Percentiles rank a stretch among this genome's conserved stretches.
phyloP scores from a whole-genome alignment of 2,113 vertebrate species.

The Erythrocebus patas region DNA sequence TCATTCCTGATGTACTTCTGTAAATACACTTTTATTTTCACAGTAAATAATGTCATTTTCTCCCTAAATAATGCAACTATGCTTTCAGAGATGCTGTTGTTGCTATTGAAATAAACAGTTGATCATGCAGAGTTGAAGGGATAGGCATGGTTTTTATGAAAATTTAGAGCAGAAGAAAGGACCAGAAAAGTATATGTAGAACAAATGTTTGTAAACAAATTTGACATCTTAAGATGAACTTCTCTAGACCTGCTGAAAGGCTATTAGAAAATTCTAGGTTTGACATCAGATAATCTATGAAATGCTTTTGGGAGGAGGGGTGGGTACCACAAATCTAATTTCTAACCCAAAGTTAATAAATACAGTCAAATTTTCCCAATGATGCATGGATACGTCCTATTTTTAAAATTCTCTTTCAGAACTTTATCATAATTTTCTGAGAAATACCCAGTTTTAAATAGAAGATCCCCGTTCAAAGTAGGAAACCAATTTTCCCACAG shows the following conservation, averaged over 20 bases:
- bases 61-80: neutral
- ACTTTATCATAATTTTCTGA: neutral
- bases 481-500: neutral
- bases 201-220: neutral
- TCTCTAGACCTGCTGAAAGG: neutral
- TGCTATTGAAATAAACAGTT: neutral
- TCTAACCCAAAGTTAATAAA: neutral
- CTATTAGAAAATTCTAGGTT: neutral
- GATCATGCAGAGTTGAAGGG: neutral
- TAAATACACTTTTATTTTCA: neutral
- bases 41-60: neutral
- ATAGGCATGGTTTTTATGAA: neutral
- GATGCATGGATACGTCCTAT: neutral
- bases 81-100: neutral
- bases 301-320: neutral
- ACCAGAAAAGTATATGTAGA: neutral
- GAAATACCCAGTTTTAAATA: neutral
- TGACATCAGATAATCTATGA: neutral
- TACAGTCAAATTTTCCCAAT: neutral
- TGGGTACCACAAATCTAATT: neutral
- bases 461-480: neutral
- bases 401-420: constrained; percentile 8
- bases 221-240: neutral
- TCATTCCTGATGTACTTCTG: neutral
- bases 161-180: neutral